These are phyloP conservation scores for Neuroterus valhalla DNA, from an alignment of 1,140 invertebrate species.

Conservation along the genomic window DNA sequence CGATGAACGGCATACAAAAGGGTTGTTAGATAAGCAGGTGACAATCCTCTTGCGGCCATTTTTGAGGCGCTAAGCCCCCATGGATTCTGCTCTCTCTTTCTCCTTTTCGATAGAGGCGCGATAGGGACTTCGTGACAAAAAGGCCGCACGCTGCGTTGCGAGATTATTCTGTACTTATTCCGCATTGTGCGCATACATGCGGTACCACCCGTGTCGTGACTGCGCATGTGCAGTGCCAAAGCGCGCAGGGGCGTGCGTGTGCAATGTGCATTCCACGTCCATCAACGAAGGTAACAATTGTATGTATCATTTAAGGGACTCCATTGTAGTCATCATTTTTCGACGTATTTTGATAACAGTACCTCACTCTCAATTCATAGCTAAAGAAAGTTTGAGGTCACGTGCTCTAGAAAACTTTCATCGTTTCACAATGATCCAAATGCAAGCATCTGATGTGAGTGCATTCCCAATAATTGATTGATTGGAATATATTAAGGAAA, in stretches of 20 bases:
- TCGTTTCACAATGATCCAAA: neutral
- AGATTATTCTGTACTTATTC: constrained; percentile 65
- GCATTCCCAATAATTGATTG: no score
- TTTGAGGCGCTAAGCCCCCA: constrained; percentile 62
- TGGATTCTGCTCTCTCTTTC: constrained; percentile 39
- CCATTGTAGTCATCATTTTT: neutral
- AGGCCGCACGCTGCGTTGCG: constrained; percentile 62
- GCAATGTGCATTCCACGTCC: constrained; percentile 39
- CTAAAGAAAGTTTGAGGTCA: neutral
- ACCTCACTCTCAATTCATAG: neutral
- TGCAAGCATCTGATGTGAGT: neutral
- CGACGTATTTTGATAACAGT: neutral
- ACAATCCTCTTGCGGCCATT: constrained; percentile 72
- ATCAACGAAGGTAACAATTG: no score
- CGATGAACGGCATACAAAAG: constrained; percentile 34
- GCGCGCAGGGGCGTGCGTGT: constrained; percentile 50
- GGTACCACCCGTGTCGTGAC: constrained; percentile 45
- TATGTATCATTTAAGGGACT: constrained; percentile 14
- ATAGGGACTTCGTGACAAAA: constrained; percentile 54
- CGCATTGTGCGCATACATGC: constrained; percentile 37
- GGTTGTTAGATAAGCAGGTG: constrained; percentile 70
- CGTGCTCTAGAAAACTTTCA: neutral
- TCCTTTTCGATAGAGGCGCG: constrained; percentile 52
- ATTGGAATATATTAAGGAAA: no score
- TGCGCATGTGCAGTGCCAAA: constrained; percentile 50